A percentile compares a stretch with the other conserved stretches of the same genome.
Evolutionary conservation across 30 jellyfish, hydroid and myxozoan genomes (phyloP).

Genomic region (Aurelia aurita complex sp. Pacific): DNA sequence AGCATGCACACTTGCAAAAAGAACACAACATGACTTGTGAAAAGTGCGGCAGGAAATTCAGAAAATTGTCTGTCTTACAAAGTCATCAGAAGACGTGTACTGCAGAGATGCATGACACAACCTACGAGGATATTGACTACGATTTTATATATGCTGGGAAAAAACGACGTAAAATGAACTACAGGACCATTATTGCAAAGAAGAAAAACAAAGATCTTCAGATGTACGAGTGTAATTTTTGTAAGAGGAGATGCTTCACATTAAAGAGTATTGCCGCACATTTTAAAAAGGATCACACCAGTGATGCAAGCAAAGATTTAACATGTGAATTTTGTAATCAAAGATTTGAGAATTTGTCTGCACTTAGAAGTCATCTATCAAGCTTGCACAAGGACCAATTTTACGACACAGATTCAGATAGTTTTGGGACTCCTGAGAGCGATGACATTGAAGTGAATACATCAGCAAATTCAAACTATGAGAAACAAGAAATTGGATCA

Average conservation of each 20-base stretch:
- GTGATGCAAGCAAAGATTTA: not conserved
- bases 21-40: not conserved
- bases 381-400: not conserved
- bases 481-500: not conserved
- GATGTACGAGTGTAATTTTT: conserved; percentile 39
- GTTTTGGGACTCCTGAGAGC: not conserved
- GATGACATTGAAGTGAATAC: not conserved
- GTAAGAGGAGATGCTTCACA: conserved; percentile 19
- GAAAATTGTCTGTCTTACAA: not conserved
- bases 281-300: conserved; percentile 10
- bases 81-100: not conserved
- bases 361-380: conserved; percentile 14
- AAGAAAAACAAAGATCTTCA: conserved; percentile 16
- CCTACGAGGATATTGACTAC: not conserved
- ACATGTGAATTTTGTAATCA: conserved; percentile 4
- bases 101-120: not conserved
- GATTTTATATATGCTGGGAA: not conserved
- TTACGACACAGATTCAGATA: not conserved
- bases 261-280: conserved; percentile 9
- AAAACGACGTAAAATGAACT: not conserved
- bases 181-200: conserved; percentile 1
- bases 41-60: conserved; percentile 9
- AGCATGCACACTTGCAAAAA: conserved; percentile 14
- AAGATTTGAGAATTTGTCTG: conserved; percentile 1
- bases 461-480: not conserved